Percentiles rank a stretch among this genome's conserved stretches.
Evolutionary conservation across 2,113 vertebrate genomes (phyloP).

Genomic region (Misgurnus mizolepis): DNA sequence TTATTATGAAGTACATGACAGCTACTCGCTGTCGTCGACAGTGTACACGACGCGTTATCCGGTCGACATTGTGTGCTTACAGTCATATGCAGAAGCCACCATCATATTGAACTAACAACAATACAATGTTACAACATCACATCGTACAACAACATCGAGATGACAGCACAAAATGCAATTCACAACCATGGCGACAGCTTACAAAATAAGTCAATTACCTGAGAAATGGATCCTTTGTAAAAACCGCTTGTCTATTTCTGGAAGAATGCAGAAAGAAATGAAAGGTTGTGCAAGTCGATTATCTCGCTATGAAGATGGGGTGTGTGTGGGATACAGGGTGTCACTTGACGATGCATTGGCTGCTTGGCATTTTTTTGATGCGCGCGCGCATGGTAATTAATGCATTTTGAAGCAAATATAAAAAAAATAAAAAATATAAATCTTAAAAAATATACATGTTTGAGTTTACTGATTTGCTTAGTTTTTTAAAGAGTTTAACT

Average conservation of each 20-base stretch:
- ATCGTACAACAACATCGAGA: background rate
- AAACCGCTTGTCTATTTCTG: conserved; percentile 37
- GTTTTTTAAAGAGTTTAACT: background rate
- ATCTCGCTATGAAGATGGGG: conserved; percentile 39
- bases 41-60: conserved; percentile 1
- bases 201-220: conserved; percentile 62
- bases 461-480: background rate
- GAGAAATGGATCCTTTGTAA: conserved; percentile 50
- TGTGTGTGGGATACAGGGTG: conserved; percentile 70
- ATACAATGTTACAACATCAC: background rate
- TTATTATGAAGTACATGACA: background rate
- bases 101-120: background rate
- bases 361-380: conserved; percentile 55
- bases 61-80: background rate
- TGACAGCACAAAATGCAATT: conserved; percentile 29
- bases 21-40: background rate
- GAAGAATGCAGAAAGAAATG: conserved; percentile 24
- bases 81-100: background rate
- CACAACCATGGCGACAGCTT: conserved; percentile 1
- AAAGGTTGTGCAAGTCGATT: conserved; percentile 54
- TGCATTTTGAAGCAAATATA: background rate
- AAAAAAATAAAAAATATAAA: background rate
- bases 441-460: background rate
- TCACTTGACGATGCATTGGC: conserved; percentile 72
- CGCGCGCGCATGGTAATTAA: conserved; percentile 23